A percentile compares a stretch with the other conserved stretches of the same genome.
These are phyloP conservation scores for Sarcophaga caerulescens DNA, from an alignment of 2,888 invertebrate genomes.

Conservation along the genomic window DNA sequence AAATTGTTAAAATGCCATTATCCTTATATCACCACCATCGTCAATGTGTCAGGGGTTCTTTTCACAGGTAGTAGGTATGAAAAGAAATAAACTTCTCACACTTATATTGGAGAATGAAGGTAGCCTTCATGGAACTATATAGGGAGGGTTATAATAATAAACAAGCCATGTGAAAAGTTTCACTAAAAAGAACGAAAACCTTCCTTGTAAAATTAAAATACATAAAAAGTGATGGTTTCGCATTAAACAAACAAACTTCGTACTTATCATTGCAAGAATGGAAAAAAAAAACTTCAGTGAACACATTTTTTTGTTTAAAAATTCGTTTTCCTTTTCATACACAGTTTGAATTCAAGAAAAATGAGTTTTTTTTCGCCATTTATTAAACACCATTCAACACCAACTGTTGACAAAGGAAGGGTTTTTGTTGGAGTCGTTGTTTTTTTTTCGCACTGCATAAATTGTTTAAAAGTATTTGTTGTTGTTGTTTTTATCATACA, in stretches of 20 bases:
- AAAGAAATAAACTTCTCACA: neutral
- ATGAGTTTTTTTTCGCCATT: too few relatives aligned
- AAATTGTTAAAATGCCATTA: constrained; percentile 20
- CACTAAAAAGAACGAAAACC: neutral
- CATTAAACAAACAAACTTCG: neutral
- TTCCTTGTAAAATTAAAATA: neutral
- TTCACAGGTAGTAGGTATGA: neutral
- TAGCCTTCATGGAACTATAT: neutral
- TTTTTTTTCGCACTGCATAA: too few relatives aligned
- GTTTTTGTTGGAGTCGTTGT: too few relatives aligned
- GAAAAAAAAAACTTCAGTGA: too few relatives aligned
- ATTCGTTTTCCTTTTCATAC: too few relatives aligned
- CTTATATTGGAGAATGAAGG: neutral
- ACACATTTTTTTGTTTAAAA: too few relatives aligned
- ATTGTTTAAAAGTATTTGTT: neutral
- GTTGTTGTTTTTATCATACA: neutral
- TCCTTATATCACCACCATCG: neutral
- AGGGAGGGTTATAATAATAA: neutral
- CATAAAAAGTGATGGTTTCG: too few relatives aligned
- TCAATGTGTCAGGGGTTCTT: neutral
- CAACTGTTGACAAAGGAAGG: neutral
- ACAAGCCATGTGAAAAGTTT: neutral
- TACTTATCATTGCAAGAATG: neutral
- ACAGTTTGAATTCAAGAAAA: too few relatives aligned
- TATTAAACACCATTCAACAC: neutral